Conservation (phyloP, 2,113 vertebrate genomes). For the Actenoides hombroni region DNA sequence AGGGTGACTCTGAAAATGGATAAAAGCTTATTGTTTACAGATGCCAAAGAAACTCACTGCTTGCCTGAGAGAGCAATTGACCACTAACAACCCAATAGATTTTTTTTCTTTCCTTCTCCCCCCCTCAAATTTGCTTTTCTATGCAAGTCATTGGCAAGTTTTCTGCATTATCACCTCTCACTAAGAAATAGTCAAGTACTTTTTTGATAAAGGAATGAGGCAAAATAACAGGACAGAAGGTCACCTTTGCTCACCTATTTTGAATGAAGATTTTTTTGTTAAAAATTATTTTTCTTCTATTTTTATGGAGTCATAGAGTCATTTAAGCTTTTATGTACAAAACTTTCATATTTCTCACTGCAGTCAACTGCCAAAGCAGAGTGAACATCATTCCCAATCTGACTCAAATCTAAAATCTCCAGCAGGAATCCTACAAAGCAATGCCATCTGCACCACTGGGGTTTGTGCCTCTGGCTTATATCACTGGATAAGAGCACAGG, state of each 20-base stretch:
- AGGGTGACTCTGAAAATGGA: accelerated
- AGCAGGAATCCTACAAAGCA: neutral
- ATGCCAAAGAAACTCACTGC: neutral
- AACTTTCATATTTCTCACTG: neutral
- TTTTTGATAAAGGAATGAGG: neutral
- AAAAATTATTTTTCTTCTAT: neutral
- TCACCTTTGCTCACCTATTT: neutral
- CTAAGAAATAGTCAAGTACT: neutral
- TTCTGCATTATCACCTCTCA: neutral
- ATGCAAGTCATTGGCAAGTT: neutral
- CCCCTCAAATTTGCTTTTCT: accelerated
- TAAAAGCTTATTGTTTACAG: neutral
- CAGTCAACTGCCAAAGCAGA: neutral
- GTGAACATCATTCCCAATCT: neutral
- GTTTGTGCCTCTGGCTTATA: neutral
- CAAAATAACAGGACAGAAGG: neutral
- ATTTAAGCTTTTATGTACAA: neutral
- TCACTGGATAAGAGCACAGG: neutral
- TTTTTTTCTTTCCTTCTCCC: accelerated
- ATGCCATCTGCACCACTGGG: neutral
- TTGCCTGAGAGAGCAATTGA: neutral
- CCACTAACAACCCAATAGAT: accelerated
- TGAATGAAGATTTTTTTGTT: neutral
- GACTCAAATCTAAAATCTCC: neutral
- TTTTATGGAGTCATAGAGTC: neutral